Evolutionary conservation across 1,140 invertebrate genomes (phyloP), one percentile per base, ranked within the genome.

Genomic region (Cherax destructor): DNA sequence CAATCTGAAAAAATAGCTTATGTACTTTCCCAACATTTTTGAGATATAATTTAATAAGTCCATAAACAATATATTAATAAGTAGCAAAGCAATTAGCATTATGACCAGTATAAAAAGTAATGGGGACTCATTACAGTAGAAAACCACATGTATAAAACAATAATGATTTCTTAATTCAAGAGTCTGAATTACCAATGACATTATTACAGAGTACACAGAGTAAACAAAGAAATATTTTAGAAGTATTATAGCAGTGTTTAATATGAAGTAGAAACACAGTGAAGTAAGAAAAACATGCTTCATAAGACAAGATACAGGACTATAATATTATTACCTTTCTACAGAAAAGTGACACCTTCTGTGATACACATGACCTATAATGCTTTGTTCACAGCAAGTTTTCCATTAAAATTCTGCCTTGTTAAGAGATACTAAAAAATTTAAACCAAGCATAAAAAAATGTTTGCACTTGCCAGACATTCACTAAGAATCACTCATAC

Each of bases 1-100:
- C 81, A 91, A 85, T 91, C 89, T 91, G 89, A 91, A 91, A 91
- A 74, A 74, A 74, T 6, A 74, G 11, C 69, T 30, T 30, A 11
- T 24, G 24, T 30, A 74, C 69, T 30, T 30, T 74, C 30, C 69
- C 21, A 30, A 24, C 9, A 7, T 10, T 74, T 30, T 30, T 30
- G 24, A 24, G 9, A 30, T 74, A 30, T 74, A 30, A 30, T 30
- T 13, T 30, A 30, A 6, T 74, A 21, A n/a, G 3, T 5, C 9
- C n/a, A 74, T 30, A 74, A 74, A 21, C n/a, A 30, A 74, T 30
- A 10, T 6, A 18, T n/a, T 18, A 69, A 69, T 69, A 69, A 74
- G 11, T 10, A 74, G 69, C 13, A 2, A 65, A 65, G 18, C 18
- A 65, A 65, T 65, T 65, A 65, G 61, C 30, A 74, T 74, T 9